Evolutionary conservation across 1,140 invertebrate species (phyloP).

Genomic region (Cotesia glomerata): DNA sequence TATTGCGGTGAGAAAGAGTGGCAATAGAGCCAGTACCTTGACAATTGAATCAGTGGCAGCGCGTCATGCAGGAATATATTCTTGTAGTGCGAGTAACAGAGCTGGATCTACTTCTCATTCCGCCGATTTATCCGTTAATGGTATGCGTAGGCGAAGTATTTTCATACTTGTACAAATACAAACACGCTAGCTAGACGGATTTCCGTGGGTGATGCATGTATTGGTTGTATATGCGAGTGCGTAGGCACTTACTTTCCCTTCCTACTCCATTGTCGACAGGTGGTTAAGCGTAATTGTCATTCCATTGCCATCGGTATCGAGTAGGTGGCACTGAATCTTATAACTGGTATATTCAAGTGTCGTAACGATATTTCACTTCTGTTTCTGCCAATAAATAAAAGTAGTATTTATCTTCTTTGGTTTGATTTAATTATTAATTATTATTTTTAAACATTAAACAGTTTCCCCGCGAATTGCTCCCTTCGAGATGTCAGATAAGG

Average conservation of each 20-base stretch:
- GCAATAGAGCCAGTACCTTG: conserved; percentile 71
- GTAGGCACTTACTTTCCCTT: not conserved
- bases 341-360: not conserved
- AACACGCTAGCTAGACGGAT: not conserved
- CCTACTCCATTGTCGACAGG: not conserved
- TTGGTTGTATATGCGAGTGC: not conserved
- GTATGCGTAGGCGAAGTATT: conserved; percentile 51
- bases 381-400: not conserved
- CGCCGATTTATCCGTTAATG: conserved; percentile 71
- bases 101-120: conserved; percentile 76
- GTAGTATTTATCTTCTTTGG: not conserved
- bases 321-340: conserved; percentile 18
- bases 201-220: conserved; percentile 1
- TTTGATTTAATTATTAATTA: conserved; percentile 2
- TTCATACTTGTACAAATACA: not conserved
- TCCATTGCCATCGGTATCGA: not conserved
- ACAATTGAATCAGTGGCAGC: conserved; percentile 71
- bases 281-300: not conserved
- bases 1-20: conserved; percentile 67
- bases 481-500: conserved; percentile 62
- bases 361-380: not conserved
- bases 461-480: conserved; percentile 63
- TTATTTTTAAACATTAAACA: conserved; percentile 34
- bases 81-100: conserved; percentile 76
- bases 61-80: conserved; percentile 73